Conservation (phyloP, 2,888 invertebrate species). For the Harpalus rubripes region DNA sequence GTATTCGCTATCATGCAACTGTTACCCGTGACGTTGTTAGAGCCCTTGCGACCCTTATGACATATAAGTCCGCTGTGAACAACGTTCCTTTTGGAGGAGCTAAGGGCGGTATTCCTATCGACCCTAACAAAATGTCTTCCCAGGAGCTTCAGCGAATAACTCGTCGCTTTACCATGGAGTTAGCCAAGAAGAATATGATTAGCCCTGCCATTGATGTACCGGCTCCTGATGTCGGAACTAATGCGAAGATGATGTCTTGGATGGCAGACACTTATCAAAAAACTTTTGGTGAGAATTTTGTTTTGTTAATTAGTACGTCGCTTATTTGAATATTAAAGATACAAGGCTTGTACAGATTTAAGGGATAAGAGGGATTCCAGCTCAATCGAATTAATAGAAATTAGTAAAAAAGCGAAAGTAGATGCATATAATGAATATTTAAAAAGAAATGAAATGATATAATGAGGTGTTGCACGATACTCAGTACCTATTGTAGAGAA, state of each 20-base stretch:
- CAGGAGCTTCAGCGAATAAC: constrained; percentile 89
- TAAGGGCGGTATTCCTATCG: constrained; percentile 86
- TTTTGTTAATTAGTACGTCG: neutral
- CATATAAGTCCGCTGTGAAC: constrained; percentile 90
- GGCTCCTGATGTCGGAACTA: constrained; percentile 89
- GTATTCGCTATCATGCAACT: constrained; percentile 84
- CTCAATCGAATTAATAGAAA: too few species aligned
- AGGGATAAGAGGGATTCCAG: too few species aligned
- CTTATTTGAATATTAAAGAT: too few species aligned
- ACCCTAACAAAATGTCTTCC: constrained; percentile 85
- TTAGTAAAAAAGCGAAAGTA: too few species aligned
- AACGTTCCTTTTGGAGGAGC: constrained; percentile 90
- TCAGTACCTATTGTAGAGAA: too few species aligned
- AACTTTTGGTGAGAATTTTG: constrained; percentile 79
- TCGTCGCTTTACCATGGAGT: constrained; percentile 75
- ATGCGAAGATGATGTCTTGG: constrained; percentile 91
- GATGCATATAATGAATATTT: too few species aligned
- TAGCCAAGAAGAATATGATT: constrained; percentile 86
- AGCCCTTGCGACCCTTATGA: constrained; percentile 90
- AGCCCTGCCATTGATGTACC: constrained; percentile 91
- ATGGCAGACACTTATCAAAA: constrained; percentile 90
- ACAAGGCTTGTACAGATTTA: too few species aligned
- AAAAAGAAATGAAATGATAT: too few species aligned
- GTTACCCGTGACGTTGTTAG: constrained; percentile 88
- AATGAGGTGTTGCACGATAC: too few species aligned